A percentile compares a stretch with the other conserved stretches of the same genome.
Evolutionary conservation across 2,888 invertebrate species (phyloP).

Genomic region (Eristalis tenax): DNA sequence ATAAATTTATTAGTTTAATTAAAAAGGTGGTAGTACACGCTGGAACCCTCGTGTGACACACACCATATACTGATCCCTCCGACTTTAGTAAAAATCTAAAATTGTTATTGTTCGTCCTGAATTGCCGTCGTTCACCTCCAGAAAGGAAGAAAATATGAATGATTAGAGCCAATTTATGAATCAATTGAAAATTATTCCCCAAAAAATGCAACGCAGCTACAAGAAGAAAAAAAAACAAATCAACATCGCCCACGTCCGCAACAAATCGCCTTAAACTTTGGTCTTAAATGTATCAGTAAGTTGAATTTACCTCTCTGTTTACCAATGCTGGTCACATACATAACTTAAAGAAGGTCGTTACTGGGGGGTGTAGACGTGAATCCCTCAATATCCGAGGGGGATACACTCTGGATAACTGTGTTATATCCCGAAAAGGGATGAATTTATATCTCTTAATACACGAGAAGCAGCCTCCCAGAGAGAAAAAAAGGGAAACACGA

Average conservation of each 20-base stretch:
- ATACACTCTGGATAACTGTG: constrained; percentile 15
- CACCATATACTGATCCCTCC: neutral
- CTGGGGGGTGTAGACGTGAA: neutral
- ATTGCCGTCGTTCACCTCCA: neutral
- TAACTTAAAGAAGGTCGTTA: constrained; percentile 54
- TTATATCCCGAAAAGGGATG: constrained; percentile 69
- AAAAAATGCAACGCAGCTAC: constrained; percentile 28
- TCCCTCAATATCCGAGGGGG: constrained; percentile 39
- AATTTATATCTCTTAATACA: constrained; percentile 72
- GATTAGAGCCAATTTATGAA: constrained; percentile 52
- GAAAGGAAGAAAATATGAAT: too few relatives aligned
- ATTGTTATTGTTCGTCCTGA: neutral
- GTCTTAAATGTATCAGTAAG: constrained; percentile 20
- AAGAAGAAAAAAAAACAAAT: constrained; percentile 69
- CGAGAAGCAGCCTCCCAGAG: constrained; percentile 46
- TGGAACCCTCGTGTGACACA: constrained; percentile 8
- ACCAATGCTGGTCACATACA: constrained; percentile 69
- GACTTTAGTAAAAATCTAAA: too few relatives aligned
- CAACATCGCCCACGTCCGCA: constrained; percentile 3
- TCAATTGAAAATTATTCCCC: constrained; percentile 72
- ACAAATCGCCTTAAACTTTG: constrained; percentile 10
- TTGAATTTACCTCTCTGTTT: constrained; percentile 57
- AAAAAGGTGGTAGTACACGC: constrained; percentile 54
- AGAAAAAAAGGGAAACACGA: constrained; percentile 7
- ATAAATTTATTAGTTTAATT: constrained; percentile 75